Evolutionary conservation across 2,113 vertebrate genomes (phyloP), one percentile per base, ranked within the genome.

Genomic region (Tupaia tana): DNA sequence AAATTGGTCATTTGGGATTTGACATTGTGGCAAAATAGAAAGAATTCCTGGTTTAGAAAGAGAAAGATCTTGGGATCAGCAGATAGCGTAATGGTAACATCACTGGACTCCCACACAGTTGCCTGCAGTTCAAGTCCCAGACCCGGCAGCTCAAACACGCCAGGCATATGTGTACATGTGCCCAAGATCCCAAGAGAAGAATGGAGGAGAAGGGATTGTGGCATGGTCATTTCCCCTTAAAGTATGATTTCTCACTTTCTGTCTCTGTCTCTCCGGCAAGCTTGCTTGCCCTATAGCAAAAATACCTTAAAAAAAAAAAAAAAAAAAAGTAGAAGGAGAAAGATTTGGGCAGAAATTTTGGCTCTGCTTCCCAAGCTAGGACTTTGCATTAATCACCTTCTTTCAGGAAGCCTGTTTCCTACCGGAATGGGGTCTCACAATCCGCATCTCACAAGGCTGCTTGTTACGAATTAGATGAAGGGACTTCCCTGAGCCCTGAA

Each of bases 301-400:
- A 43, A 43, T 43, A 43, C 6, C 43, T 43, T 43, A 43, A 43
- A 43, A 43, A 43, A 43, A 43, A 43, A 43, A 43, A 43, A 43
- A 43, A 43, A 43, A 69, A 54, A 85, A 77, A 29, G 24, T 29
- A 69, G 58, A 85, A 77, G n/a, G 24, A 82, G 22, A 93, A 92
- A 85, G 12, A 56, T 27, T 22, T 67, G 5, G 43, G 59, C 20
- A 29, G 59, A 73, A 79, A 67, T 84, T 64, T 71, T 16, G 69
- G 31, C 22, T 66, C 89, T 92, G 52, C 9, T 89, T 87, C 52
- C 66, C 34, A 10, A 43, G 58, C 19, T 10, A 54, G 56, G 43
- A 66, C 90, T 89, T 86, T 86, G 22, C 75, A 90, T 58, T 74
- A 73, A 86, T 58, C 79, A 59, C 43, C 29, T 82, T 92, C 54